Conservation (phyloP, 2,797 vertebrate species). For the Sylvia borin region DNA sequence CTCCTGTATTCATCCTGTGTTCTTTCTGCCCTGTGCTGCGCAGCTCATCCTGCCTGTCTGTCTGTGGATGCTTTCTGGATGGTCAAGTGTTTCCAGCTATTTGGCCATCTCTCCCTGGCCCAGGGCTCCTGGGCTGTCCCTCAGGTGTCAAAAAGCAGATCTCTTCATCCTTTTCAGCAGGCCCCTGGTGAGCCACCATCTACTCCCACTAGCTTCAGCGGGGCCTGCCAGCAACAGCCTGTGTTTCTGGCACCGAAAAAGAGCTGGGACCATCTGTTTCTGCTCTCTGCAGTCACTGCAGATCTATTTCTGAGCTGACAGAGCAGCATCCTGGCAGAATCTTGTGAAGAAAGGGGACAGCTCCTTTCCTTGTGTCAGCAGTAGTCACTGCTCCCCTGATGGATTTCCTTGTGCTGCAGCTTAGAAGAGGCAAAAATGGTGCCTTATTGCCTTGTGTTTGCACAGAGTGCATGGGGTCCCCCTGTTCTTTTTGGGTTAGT, state of each 20-base stretch:
- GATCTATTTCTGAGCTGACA: neutral
- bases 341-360: neutral
- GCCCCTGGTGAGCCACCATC: neutral
- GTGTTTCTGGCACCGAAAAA: conserved; percentile 10
- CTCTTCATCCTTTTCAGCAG: neutral
- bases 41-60: neutral
- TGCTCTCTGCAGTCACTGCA: neutral
- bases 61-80: neutral
- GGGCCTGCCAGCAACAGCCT: neutral
- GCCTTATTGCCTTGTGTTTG: neutral
- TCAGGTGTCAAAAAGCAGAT: neutral
- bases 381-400: neutral
- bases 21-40: neutral
- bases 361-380: neutral
- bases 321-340: neutral
- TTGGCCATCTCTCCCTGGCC: neutral
- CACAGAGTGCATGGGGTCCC: neutral
- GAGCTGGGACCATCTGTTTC: conserved; percentile 27
- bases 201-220: neutral
- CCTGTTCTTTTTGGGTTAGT: neutral
- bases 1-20: neutral
- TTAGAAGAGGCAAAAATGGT: neutral
- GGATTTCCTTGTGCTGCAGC: neutral
- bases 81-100: neutral
- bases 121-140: neutral